Base-by-base conservation (phyloP, 2,797 vertebrate genomes). In the Poeciliopsis turneri region DNA sequence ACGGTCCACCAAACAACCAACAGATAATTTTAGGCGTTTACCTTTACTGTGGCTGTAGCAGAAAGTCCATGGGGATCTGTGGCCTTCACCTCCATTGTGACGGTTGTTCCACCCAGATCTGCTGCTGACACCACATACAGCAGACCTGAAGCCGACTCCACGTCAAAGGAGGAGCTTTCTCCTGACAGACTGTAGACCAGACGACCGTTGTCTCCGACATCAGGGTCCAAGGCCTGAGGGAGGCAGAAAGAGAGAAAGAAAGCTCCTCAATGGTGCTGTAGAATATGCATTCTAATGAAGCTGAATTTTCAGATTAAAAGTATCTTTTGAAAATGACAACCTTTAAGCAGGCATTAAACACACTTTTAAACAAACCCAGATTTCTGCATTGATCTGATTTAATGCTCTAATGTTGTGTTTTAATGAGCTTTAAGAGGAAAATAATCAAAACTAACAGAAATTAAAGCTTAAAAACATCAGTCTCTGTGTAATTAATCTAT, bases 171-270 rank as follows among this genome's bases (percentile, higher is more conserved):
- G 0, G 83, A 66, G 0, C 6, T 84, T 5, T 12, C 25, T 9
- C 79, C 53, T 39, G 76, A 33, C n/a, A 97, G 70, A 45, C 92
- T 94, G 92, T 97, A 97, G 68, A 51, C 53, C 84, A 97, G 88
- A 57, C 7, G 46, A 39, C 86, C 90, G 0, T 79, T 90, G 0
- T 93, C 92, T 23, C 90, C 90, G 0, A 88, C 78, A 45, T 96
- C 96, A 3, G 92, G 95, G 84, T 96, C 96, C 57, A 74, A 90
- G 3, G 96, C 96, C 97, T 97, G 90, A 23, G 36, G 77, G 46
- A 5, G 46, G 57, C 57, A 61, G 13, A 7, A 33, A 61, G 57
- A 59, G 1, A 28, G n/a, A 11, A 12, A 57, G n/a, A 57, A 30
- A 30, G 28, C 2, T 61, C 57, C 1, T 30, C 5, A 13, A 61